Base-by-base conservation (phyloP, 2,888 invertebrate species). In the Synanthedon tipuliformis region DNA sequence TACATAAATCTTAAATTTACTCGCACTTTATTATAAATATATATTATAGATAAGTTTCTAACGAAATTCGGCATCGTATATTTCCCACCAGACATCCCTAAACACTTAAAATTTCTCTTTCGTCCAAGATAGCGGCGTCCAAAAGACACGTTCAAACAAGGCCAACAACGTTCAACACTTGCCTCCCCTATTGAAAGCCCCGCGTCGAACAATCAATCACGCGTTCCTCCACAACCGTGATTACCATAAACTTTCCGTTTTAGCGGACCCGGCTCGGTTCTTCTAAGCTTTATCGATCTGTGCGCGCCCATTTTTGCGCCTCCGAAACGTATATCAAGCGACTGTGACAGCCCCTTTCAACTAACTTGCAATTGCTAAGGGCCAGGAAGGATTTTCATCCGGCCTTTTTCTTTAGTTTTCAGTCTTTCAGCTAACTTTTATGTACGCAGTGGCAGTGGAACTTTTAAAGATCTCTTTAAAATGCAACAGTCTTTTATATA, bases 211-310 rank as follows among this genome's bases (percentile, higher is more conserved):
- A 85, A 87, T 87, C 87, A 86, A 86, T 87, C 87, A 87, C 81
- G 69, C 62, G 70, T 71, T 76, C 76, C 76, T 78, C 73, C 72
- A 67, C 72, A 72, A 63, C 68, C 73, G 78, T 82, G 84, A 87
- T 87, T 87, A 86, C 81, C 87, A 86, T 86, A 87, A 86, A 85
- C 80, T 83, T 78, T 75, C 79, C 83, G 80, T 82, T 86, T 82
- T 77, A 80, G 72, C 75, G 75, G 71, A 79, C 80, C 81, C 81
- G 72, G 70, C 73, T 66, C 66, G 74, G 75, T 79, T 77, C 77
- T 75, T 78, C 81, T 81, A 78, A 83, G 79, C 81, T 78, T 76
- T 78, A 84, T 85, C 79, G 84, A 84, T 82, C 80, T 68, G 70
- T 66, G 71, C 72, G 69, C 68, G 65, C 66, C 74, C 75, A 81